Base-by-base conservation (phyloP, 2,113 vertebrate genomes). In the Xenopus borealis region DNA sequence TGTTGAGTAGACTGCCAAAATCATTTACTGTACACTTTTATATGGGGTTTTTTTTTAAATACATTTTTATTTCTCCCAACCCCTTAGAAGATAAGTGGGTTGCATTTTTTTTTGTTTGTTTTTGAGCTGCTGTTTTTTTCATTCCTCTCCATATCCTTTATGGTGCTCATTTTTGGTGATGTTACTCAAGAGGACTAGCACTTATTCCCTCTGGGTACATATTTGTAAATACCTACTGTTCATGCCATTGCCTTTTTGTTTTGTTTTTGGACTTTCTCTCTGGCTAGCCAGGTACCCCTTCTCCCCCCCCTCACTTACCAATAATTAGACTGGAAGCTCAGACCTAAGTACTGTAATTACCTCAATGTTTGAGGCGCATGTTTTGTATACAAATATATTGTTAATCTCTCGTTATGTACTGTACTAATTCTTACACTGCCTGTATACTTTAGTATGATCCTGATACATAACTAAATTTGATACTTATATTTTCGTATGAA, bases 401-500 rank as follows among this genome's bases (percentile, higher is more conserved):
- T 94, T 95, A 93, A 93, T 92, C 89, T 89, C 88, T 45, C 89
- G 90, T 91, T 92, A 94, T 92, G 89, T 94, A 94, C 94, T 94
- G 94, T 96, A 98, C 96, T 98, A 97, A 98, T 97, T 96, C 94
- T 89, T 93, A 96, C 93, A 96, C 94, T 89, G 95, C 92, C 92
- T 95, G 93, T 96, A 96, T 94, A 92, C 94, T 97, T 98, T 98
- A 98, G 96, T 98, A 96, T 97, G 94, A 96, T 86, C 92, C 92
- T 95, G 96, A 98, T 95, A 97, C 95, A 98, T 97, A 96, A 92
- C 96, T 98, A 99, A 96, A 98, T 96, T 97, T 95, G 92, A 97
- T 96, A 97, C 95, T 96, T 99, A 98, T 99, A 99, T 99, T 99
- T 99, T 99, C 96, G 96, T 99, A 98, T 97, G 96, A 98, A 98